Percentiles rank a stretch among this genome's conserved stretches.
Conservation (phyloP, 2,797 vertebrate species). For the Manis pentadactyla region DNA sequence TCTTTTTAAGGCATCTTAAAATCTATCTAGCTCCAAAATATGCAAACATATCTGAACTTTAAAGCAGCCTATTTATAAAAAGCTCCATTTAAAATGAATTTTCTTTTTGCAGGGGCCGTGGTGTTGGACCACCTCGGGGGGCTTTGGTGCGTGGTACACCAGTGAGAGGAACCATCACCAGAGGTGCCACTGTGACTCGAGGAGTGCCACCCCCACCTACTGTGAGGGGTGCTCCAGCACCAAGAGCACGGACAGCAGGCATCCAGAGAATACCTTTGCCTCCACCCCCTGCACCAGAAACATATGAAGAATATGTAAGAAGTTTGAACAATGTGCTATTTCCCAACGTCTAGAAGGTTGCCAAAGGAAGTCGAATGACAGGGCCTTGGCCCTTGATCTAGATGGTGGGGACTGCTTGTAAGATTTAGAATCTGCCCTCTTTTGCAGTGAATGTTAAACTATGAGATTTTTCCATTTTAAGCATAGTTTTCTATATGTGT, state of each 20-base stretch:
- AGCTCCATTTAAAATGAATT: slow-evolving; percentile 19
- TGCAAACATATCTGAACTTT: slow-evolving; percentile 21
- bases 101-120: slow-evolving; percentile 90
- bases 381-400: neutral
- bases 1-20: slow-evolving; percentile 7
- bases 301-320: slow-evolving; percentile 97
- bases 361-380: slow-evolving; percentile 34
- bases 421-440: slow-evolving; percentile 12
- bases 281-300: slow-evolving; percentile 91
- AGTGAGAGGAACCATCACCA: slow-evolving; percentile 90
- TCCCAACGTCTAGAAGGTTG: slow-evolving; percentile 40
- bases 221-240: slow-evolving; percentile 88
- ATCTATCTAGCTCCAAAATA: slow-evolving; percentile 26
- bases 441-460: slow-evolving; percentile 4
- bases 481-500: slow-evolving; percentile 18
- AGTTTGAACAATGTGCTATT: neutral
- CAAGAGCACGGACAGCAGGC: slow-evolving; percentile 92
- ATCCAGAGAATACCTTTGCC: slow-evolving; percentile 94
- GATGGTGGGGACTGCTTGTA: neutral
- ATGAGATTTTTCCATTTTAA: slow-evolving; percentile 40
- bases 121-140: slow-evolving; percentile 93
- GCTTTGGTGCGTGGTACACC: slow-evolving; percentile 92
- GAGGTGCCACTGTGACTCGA: slow-evolving; percentile 91
- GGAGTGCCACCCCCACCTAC: slow-evolving; percentile 90
- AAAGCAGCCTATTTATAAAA: neutral